phyloP scores from a whole-genome alignment of 2,888 invertebrate genomes.

The Beris morrisii region DNA sequence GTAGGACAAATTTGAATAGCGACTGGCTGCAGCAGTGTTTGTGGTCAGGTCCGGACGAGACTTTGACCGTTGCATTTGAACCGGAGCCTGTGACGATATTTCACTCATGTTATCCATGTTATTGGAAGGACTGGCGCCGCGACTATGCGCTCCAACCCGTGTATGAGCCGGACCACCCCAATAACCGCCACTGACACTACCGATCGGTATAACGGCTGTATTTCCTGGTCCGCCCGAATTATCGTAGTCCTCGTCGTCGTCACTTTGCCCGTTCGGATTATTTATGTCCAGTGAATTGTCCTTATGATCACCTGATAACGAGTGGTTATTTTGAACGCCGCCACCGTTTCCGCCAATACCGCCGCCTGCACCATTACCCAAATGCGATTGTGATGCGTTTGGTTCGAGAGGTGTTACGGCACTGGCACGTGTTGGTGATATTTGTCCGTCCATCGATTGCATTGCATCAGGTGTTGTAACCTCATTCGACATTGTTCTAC shows the following conservation, averaged over 20 bases:
- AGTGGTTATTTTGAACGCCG: conserved; percentile 19
- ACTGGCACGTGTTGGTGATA: conserved; percentile 41
- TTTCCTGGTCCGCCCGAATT: conserved; percentile 20
- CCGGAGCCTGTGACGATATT: conserved; percentile 56
- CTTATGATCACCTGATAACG: neutral
- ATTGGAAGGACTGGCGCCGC: conserved; percentile 44
- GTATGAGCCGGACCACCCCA: conserved; percentile 41
- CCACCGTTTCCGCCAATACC: conserved; percentile 25
- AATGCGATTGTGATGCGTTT: conserved; percentile 38
- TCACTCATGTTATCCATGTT: conserved; percentile 65
- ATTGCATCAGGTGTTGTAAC: conserved; percentile 40
- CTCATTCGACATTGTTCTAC: conserved; percentile 37
- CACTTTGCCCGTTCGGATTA: conserved; percentile 31
- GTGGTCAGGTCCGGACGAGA: conserved; percentile 53
- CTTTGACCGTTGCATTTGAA: conserved; percentile 52
- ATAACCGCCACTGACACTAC: conserved; percentile 40
- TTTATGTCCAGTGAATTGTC: conserved; percentile 27
- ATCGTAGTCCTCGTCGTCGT: conserved; percentile 31
- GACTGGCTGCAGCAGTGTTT: conserved; percentile 52
- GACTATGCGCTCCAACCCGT: conserved; percentile 41
- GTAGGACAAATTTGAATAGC: conserved; percentile 79
- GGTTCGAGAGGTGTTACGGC: conserved; percentile 40
- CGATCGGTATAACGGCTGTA: conserved; percentile 38
- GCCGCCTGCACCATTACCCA: conserved; percentile 24
- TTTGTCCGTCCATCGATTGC: conserved; percentile 39